phyloP scores from a whole-genome alignment of 2,888 invertebrate genomes.

The Drosophila meridiana region DNA sequence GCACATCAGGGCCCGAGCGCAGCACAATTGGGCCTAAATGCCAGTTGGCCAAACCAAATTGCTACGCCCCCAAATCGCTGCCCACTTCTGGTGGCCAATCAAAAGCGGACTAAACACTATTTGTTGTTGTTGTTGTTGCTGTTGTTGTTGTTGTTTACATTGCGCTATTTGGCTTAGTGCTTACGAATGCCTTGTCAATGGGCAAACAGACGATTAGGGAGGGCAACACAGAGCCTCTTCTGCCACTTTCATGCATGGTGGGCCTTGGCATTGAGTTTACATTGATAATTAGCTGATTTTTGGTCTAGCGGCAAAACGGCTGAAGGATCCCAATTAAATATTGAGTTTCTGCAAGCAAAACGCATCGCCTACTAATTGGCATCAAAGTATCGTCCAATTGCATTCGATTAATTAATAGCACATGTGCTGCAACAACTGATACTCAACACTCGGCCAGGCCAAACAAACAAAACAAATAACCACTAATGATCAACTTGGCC shows the following conservation, averaged over 20 bases:
- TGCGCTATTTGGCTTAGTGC: neutral
- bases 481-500: constrained; percentile 13
- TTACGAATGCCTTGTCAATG: constrained; percentile 20
- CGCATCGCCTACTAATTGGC: constrained; percentile 4
- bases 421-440: neutral
- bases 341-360: constrained; percentile 22
- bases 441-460: neutral
- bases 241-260: neutral
- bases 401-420: constrained; percentile 30
- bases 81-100: constrained; percentile 1
- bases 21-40: neutral
- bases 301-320: neutral
- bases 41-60: neutral
- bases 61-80: neutral
- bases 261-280: neutral
- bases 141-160: neutral
- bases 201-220: constrained; percentile 16
- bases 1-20: neutral
- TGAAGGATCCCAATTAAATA: constrained; percentile 28
- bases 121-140: constrained; percentile 31
- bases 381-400: neutral
- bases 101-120: constrained; percentile 5
- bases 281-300: constrained; percentile 9
- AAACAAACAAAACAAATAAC: constrained; percentile 11
- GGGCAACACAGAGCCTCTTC: neutral